phyloP scores from a whole-genome alignment of 2,797 vertebrate genomes.

The Margarornis squamiger region DNA sequence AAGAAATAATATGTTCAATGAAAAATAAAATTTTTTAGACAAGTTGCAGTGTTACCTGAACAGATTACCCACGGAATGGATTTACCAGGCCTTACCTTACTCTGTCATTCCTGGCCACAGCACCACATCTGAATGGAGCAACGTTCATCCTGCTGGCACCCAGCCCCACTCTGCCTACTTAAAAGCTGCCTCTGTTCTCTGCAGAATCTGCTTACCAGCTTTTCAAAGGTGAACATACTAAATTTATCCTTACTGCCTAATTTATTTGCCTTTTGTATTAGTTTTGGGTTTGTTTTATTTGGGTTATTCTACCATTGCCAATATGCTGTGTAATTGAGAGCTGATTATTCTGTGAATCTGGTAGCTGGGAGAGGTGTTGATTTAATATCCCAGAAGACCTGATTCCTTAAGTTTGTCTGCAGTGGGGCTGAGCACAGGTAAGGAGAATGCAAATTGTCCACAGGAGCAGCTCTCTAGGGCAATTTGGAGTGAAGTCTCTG shows the following conservation, averaged over 20 bases:
- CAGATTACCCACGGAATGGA: rapidly evolving
- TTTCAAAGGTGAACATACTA: neutral
- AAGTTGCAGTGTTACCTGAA: neutral
- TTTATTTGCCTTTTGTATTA: neutral
- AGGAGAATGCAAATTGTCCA: neutral
- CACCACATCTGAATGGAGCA: neutral
- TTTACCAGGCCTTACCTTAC: neutral
- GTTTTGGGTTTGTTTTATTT: constrained; percentile 2
- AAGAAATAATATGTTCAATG: neutral
- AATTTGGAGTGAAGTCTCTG: neutral
- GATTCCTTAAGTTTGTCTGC: neutral
- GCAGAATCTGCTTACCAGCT: neutral
- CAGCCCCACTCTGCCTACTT: neutral
- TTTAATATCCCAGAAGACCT: neutral
- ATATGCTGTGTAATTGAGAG: neutral
- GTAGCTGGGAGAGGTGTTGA: neutral
- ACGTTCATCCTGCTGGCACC: neutral
- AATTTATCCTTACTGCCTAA: neutral
- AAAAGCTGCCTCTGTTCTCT: constrained; percentile 31
- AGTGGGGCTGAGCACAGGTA: neutral
- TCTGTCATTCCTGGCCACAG: neutral
- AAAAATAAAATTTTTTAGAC: neutral
- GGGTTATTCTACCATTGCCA: neutral
- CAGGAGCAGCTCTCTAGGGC: neutral
- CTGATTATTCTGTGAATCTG: neutral